These are phyloP conservation scores for Malaclemys terrapin DNA, from an alignment of 2,113 vertebrate genomes.

Conservation along the genomic window DNA sequence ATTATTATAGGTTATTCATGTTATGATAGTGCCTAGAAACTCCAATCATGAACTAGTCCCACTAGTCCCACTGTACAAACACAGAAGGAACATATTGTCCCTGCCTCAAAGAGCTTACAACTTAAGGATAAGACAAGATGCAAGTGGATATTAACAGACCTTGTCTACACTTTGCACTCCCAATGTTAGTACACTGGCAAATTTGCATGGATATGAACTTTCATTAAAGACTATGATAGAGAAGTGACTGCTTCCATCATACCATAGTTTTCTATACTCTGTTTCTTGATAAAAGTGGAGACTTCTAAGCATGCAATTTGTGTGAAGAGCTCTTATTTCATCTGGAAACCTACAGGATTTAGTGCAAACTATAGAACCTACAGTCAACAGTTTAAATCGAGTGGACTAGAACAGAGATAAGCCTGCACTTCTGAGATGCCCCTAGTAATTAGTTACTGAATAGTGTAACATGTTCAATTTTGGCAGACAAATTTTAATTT, in stretches of 20 bases:
- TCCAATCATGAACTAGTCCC: background rate
- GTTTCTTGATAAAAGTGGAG: constrained; percentile 21
- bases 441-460: constrained; percentile 51
- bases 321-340: constrained; percentile 35
- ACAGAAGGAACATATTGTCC: background rate
- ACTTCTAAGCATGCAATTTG: background rate
- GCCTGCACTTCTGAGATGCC: constrained; percentile 19
- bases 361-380: background rate
- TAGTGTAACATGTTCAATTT: constrained; percentile 42
- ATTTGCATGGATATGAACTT: background rate
- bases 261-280: background rate
- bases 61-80: background rate
- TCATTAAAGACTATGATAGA: background rate
- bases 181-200: background rate
- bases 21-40: background rate
- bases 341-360: constrained; percentile 28
- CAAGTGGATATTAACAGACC: background rate
- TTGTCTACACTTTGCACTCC: background rate
- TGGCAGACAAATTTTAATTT: constrained; percentile 68
- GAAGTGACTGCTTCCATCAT: background rate
- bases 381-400: constrained; percentile 50
- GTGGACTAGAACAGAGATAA: constrained; percentile 47
- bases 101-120: background rate
- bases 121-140: background rate
- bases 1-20: background rate